Conservation (phyloP, 2,888 invertebrate genomes). For the Epistrophella euchroma region DNA sequence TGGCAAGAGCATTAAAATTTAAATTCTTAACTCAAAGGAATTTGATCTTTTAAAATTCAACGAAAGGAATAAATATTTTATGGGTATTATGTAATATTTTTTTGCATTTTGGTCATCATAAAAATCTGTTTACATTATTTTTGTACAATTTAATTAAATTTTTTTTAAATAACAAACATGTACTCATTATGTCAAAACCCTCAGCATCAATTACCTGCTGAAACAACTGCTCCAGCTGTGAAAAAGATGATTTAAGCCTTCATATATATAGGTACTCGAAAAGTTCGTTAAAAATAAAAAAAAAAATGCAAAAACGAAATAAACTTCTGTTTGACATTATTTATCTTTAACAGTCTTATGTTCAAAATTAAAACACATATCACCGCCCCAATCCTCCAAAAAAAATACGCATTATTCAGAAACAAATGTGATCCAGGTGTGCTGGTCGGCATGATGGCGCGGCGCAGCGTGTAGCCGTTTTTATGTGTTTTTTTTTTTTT, state of each 20-base stretch:
- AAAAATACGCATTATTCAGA: neutral
- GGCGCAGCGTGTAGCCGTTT: neutral
- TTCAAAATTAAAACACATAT: conserved; percentile 13
- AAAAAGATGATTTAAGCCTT: conserved; percentile 2
- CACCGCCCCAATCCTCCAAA: neutral
- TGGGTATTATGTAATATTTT: too few species aligned
- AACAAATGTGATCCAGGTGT: conserved; percentile 34
- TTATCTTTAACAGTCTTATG: conserved; percentile 10
- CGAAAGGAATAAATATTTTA: too few species aligned
- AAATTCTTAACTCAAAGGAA: too few species aligned
- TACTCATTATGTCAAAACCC: neutral
- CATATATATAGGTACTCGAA: neutral
- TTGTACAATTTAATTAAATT: too few species aligned
- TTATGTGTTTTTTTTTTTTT: conserved; percentile 57
- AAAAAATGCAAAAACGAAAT: conserved; percentile 1
- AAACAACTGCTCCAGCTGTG: neutral
- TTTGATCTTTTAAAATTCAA: too few species aligned
- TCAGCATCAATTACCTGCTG: neutral
- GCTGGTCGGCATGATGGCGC: neutral
- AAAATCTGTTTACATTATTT: too few species aligned
- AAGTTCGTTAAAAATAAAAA: conserved; percentile 26
- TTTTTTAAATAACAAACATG: neutral
- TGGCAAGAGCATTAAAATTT: too few species aligned
- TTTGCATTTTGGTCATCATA: too few species aligned
- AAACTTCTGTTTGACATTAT: conserved; percentile 26